Evolutionary conservation across 2,888 invertebrate genomes (phyloP).

Genomic region (Phalera bucephala): DNA sequence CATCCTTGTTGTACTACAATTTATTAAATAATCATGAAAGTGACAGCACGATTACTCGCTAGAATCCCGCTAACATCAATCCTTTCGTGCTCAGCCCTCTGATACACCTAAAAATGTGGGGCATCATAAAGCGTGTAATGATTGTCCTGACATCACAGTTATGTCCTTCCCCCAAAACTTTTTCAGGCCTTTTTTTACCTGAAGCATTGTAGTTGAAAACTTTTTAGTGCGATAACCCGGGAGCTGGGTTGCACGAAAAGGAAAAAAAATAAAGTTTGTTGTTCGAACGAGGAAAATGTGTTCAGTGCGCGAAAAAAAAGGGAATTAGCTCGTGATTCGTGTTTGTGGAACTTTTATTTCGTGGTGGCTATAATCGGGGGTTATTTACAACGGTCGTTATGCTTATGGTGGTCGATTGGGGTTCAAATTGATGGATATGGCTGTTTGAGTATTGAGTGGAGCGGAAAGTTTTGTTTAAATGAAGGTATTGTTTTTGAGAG

Average conservation of each 20-base stretch:
- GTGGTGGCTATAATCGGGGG: too few relatives aligned
- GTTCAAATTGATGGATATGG: too few relatives aligned
- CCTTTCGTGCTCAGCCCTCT: too few relatives aligned
- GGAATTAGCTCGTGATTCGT: neutral
- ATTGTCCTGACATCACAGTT: constrained; percentile 10
- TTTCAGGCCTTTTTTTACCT: constrained; percentile 43
- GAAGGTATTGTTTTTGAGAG: too few relatives aligned
- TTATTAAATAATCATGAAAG: neutral
- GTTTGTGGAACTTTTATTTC: too few relatives aligned
- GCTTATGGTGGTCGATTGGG: too few relatives aligned
- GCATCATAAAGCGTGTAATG: constrained; percentile 12
- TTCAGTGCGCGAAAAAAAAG: neutral
- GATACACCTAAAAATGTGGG: neutral
- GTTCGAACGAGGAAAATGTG: neutral
- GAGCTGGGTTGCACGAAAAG: constrained; percentile 6
- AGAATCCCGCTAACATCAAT: too few relatives aligned
- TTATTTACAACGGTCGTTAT: too few relatives aligned
- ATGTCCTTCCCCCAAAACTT: constrained; percentile 37
- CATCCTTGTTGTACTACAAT: too few relatives aligned
- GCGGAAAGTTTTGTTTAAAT: too few relatives aligned
- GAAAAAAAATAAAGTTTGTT: neutral
- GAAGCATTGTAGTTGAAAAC: constrained; percentile 39
- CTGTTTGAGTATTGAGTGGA: too few relatives aligned
- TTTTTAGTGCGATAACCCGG: constrained; percentile 38
- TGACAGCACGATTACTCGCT: too few relatives aligned